Evolutionary conservation across 2,113 vertebrate species (phyloP).

Genomic region (Talpa occidentalis): DNA sequence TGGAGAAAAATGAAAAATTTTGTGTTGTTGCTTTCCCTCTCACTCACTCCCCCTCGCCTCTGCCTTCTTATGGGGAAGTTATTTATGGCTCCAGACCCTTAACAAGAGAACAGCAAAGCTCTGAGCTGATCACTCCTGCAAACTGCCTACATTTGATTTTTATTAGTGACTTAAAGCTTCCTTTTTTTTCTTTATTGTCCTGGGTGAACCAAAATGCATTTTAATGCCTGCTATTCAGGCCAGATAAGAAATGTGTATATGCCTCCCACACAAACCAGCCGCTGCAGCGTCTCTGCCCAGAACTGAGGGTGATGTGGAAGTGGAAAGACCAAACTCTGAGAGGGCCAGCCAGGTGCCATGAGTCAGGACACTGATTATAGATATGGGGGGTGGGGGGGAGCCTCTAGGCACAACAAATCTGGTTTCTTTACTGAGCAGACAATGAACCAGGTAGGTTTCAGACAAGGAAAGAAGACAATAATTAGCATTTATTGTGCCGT

Average conservation of each 20-base stretch:
- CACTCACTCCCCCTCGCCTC: constrained; percentile 85
- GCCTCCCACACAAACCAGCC: constrained; percentile 77
- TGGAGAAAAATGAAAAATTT: constrained; percentile 94
- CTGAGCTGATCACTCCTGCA: constrained; percentile 88
- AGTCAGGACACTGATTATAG: not conserved
- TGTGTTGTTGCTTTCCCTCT: constrained; percentile 88
- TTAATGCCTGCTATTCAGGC: constrained; percentile 86
- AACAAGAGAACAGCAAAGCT: constrained; percentile 89
- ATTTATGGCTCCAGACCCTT: constrained; percentile 91
- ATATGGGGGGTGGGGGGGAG: not conserved
- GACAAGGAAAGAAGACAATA: not conserved
- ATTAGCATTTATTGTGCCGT: not conserved
- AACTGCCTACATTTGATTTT: constrained; percentile 92
- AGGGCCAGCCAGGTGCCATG: not conserved
- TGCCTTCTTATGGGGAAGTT: constrained; percentile 89
- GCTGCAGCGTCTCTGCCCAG: constrained; percentile 8
- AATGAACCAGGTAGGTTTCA: not conserved
- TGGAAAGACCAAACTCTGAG: constrained; percentile 17
- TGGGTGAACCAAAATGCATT: constrained; percentile 86
- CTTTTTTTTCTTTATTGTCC: constrained; percentile 91
- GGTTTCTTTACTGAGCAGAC: not conserved
- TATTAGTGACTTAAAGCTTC: constrained; percentile 92
- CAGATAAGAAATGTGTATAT: constrained; percentile 82
- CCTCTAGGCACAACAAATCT: not conserved
- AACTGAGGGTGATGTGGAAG: not conserved